Evolutionary conservation across 2,113 vertebrate genomes (phyloP), one percentile per base, ranked within the genome.

Genomic region (Murina feae): DNA sequence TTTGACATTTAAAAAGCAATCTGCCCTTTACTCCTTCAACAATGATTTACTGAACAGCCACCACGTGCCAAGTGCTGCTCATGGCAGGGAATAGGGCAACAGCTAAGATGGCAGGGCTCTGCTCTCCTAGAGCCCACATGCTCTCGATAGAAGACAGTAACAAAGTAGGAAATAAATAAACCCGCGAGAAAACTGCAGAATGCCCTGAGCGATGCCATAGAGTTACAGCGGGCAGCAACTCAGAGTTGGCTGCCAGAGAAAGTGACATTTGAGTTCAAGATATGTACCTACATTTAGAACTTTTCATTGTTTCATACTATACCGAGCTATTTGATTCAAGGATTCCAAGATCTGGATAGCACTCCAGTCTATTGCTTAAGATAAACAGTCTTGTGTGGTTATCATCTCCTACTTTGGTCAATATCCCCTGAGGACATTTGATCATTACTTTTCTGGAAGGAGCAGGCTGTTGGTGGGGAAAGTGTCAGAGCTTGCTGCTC

Each of bases 401-500:
- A 78, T 74, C 84, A 71, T 37, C 39, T 88, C 47, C 80, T 10
- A 37, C 4, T 60, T 84, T 42, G 65, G 84, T 30, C 47, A 76
- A 25, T 74, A 74, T 71, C 18, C 35, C 47, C 20, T 63, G 47
- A 86, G 28, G 39, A 66, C 28, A 80, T 86, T n/a, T 58, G 71
- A 63, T 28, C 79, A 82, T 66, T 79, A 69, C 37, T 95, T 79
- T 85, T 87, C 39, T 96, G 18, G 44, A 68, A 81, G 90, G 44
- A 9, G 55, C 14, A 63, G 35, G 30, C 17, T 79, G 3, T 42
- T 83, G 16, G 39, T 85, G 23, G 37, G 42, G 25, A 49, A 89
- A 32, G 35, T 60, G n/a, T 42, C 30, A 21, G 32, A 1, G 5
- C 37, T 90, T 25, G 23, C 30, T 81, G 44, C 30, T 86, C 25